phyloP scores from a whole-genome alignment of 2,888 invertebrate genomes.

The Incurvaria masculella region DNA sequence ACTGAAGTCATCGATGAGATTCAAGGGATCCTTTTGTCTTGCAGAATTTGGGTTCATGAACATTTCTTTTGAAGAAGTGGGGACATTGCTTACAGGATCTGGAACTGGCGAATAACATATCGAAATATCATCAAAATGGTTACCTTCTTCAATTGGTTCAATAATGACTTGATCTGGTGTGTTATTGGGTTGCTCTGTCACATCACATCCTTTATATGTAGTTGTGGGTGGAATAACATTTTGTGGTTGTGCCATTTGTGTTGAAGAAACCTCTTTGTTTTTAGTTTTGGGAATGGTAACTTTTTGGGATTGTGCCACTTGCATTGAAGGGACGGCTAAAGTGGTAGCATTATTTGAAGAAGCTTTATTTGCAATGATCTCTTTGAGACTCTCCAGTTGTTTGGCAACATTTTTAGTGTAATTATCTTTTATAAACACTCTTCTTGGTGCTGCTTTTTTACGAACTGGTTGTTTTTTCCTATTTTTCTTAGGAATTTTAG shows the following conservation, averaged over 20 bases:
- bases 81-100: neutral
- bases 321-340: too few species aligned
- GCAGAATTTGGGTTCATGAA: neutral
- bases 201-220: constrained; percentile 1
- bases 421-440: constrained; percentile 26
- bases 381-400: constrained; percentile 33
- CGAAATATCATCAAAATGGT: constrained; percentile 22
- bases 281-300: too few species aligned
- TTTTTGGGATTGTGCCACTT: too few species aligned
- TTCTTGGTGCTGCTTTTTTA: constrained; percentile 26
- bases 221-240: constrained; percentile 6
- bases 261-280: constrained; percentile 9
- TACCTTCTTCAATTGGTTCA: constrained; percentile 4
- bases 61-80: too few species aligned
- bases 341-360: too few species aligned
- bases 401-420: constrained; percentile 40
- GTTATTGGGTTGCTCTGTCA: constrained; percentile 28
- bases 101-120: constrained; percentile 39
- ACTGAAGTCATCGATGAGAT: constrained; percentile 33
- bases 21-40: constrained; percentile 30
- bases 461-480: constrained; percentile 26
- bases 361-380: constrained; percentile 16
- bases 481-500: constrained; percentile 39
- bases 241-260: constrained; percentile 29
- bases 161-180: too few species aligned